Evolutionary conservation across 2,888 invertebrate genomes (phyloP).

Genomic region (Synanthedon formicaeformis): DNA sequence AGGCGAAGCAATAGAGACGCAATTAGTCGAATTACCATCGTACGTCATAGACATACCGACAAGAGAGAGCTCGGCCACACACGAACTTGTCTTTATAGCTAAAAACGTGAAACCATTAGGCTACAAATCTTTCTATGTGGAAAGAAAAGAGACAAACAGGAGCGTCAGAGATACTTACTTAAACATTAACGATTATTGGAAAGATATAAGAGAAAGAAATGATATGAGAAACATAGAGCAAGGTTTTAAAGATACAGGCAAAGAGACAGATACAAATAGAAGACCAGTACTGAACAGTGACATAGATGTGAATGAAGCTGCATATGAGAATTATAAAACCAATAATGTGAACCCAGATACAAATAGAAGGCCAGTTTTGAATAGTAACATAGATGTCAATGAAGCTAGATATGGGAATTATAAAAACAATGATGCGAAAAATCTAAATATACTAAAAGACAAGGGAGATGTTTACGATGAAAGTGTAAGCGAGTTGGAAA

Average conservation of each 20-base stretch:
- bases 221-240: slow-evolving; percentile 22
- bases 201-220: slow-evolving; percentile 14
- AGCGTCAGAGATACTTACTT: slow-evolving; percentile 10
- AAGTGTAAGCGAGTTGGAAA: neutral
- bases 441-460: neutral
- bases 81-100: slow-evolving; percentile 81
- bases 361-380: neutral
- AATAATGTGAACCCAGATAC: neutral
- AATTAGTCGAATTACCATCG: slow-evolving; percentile 74
- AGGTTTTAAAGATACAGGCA: neutral
- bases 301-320: neutral
- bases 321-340: neutral
- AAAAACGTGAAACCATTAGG: slow-evolving; percentile 75
- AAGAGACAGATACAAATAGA: neutral
- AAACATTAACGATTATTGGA: slow-evolving; percentile 23
- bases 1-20: slow-evolving; percentile 69
- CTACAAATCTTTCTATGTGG: slow-evolving; percentile 72
- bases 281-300: neutral
- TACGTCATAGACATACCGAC: slow-evolving; percentile 69
- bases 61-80: slow-evolving; percentile 71
- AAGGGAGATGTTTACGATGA: neutral
- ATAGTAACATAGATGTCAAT: neutral
- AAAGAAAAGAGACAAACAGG: slow-evolving; percentile 11
- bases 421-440: neutral
- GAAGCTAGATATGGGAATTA: neutral